A percentile compares a stretch with the other conserved stretches of the same genome.
Conservation (phyloP, 2,113 vertebrate species). For the Anoura caudifer region DNA sequence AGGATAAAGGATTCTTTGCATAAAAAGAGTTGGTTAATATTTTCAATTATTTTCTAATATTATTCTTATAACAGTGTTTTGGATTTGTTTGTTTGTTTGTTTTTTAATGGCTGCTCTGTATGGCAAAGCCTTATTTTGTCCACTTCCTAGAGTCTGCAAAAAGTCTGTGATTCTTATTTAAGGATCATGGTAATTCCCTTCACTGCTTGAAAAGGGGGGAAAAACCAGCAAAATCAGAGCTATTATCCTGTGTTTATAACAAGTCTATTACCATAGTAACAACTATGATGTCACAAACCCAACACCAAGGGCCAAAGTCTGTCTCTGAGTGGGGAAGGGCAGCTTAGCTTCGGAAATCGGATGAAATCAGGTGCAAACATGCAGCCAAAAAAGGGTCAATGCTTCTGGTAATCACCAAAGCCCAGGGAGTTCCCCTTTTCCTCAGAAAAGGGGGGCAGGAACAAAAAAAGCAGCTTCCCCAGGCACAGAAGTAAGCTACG, state of each 20-base stretch:
- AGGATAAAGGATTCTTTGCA: not conserved
- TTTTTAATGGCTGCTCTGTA: not conserved
- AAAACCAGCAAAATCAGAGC: constrained; percentile 28
- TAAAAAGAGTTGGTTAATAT: not conserved
- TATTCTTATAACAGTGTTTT: not conserved
- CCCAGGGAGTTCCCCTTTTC: not conserved
- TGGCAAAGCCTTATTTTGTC: not conserved
- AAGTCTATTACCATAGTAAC: constrained; percentile 71
- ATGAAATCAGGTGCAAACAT: not conserved
- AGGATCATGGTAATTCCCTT: constrained; percentile 53
- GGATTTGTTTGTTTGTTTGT: not conserved
- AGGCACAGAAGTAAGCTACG: constrained; percentile 24
- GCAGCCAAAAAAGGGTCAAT: not conserved
- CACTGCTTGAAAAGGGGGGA: not conserved
- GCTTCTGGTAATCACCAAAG: not conserved
- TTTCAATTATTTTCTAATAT: constrained; percentile 25
- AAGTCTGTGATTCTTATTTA: constrained; percentile 56
- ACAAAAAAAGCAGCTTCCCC: constrained; percentile 7
- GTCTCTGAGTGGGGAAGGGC: not conserved
- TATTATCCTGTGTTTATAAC: constrained; percentile 71
- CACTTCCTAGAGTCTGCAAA: constrained; percentile 1
- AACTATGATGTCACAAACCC: constrained; percentile 60
- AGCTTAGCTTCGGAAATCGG: not conserved
- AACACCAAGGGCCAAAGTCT: constrained; percentile 36
- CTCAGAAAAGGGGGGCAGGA: not conserved